Base-by-base conservation (phyloP, 2,888 invertebrate species). In the Drosophila atroscutellata region DNA sequence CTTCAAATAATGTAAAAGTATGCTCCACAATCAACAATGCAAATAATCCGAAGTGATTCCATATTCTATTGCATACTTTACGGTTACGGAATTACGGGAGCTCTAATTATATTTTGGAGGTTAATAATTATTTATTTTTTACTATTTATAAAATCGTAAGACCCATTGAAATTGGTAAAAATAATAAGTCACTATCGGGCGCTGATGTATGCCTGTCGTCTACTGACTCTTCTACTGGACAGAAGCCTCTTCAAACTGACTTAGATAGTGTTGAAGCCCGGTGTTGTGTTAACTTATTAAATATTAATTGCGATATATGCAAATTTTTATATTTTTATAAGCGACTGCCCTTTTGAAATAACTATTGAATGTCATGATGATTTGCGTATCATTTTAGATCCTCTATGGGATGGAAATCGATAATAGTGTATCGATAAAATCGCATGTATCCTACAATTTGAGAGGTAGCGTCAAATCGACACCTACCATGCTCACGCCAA, bases 61-160 rank as follows among this genome's bases (percentile, higher is more conserved):
- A 30, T 15, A 26, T 47, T 47, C 6, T 30, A 13, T 51, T 45
- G 72, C 66, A 72, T 72, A 72, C 66, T 72, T 65, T 56, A 24
- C 15, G 45, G 45, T 45, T 45, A 45, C 45, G 7, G 15, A 45
- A 45, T 24, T 45, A 24, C 15, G 8, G 4, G 1, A 45, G 4
- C 2, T 20, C 7, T 7, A 20, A 7, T 3, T 13, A 13, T 13
- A 20, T 13, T 13, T 45, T 45, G 13, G 6, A 20, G 2, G n/a
- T 3, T 3, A 20, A 1, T 20, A 20, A 13, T 1, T 34, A 13
- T 13, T 34, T 13, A 5, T 37, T 18, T 8, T 8, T 15, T 8
- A 8, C 3, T 45, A 45, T 24, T 45, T 45, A 24, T 42, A 8
- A 24, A 24, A 24, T 24, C 45, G 13, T 45, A 2, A 8, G 13